Evolutionary conservation across 1,140 invertebrate genomes (phyloP), one percentile per base, ranked within the genome.

Genomic region (Mercenaria mercenaria): DNA sequence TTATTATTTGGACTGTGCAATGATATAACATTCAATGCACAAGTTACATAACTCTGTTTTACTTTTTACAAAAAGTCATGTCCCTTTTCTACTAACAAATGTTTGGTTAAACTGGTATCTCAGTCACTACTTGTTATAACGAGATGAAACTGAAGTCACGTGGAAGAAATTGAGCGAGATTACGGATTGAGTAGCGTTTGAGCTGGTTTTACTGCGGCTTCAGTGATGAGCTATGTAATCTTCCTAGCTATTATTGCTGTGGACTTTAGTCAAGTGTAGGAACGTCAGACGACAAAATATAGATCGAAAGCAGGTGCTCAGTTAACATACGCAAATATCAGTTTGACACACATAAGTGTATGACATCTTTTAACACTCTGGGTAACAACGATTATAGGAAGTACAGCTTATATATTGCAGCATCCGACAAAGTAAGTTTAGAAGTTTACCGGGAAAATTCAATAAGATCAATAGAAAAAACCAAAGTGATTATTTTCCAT

Each of bases 361-460:
- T 99, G 86, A 99, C 99, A 98, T 99, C 99, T 96, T 99, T 99
- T 92, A 99, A 99, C 8, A 99, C 98, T 2, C 99, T 99, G 99
- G 99, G 39, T 29, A 83, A 89, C 67, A 18, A 77, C 3, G 34
- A 64, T 34, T 37, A 37, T 15, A n/a, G n/a, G 81, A 89, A 47
- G 80, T 89, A 1, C 50, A 77, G 15, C 26, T 89, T n/a, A n/a
- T n/a, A n/a, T 8, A 59, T 41, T 10, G 47, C 50, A 6, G 41
- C 34, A 0, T 80, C 52, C 1, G 18, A 47, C 43, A 26, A 83
- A 29, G 10, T 83, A 2, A 67, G 39, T 29, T 41, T 67, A 1
- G 39, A 43, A 1, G 41, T 37, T 43, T 67, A 52, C 32, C 34
- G 11, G n/a, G 59, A n/a, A 47, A 83, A 83, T 26, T 29, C 32